A percentile compares a stretch with the other conserved stretches of the same genome.
These are phyloP conservation scores for Timema cristinae DNA, from an alignment of 2,888 invertebrate species.

Conservation along the genomic window DNA sequence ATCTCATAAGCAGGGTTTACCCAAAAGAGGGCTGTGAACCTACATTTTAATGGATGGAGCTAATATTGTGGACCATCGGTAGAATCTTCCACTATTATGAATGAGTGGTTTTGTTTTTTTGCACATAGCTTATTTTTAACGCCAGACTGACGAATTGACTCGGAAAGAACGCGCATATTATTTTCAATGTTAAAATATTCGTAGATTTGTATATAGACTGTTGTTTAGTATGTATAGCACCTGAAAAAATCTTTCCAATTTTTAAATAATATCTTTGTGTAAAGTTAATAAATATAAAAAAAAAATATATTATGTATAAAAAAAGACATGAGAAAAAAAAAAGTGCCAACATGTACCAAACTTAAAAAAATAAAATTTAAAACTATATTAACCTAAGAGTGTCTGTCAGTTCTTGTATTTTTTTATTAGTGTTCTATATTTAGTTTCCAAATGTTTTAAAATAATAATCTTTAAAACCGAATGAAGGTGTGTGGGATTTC, in stretches of 20 bases:
- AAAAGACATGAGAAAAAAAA: no score
- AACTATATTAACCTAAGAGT: constrained; percentile 22
- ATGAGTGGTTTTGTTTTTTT: neutral
- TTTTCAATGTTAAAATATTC: constrained; percentile 8
- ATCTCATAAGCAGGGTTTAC: constrained; percentile 27
- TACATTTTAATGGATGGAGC: constrained; percentile 6
- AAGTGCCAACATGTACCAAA: constrained; percentile 28
- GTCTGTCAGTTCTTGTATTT: neutral
- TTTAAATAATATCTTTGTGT: constrained; percentile 28
- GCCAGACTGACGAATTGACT: no score
- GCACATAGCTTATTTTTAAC: no score
- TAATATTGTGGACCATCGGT: constrained; percentile 12
- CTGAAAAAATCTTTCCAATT: constrained; percentile 21
- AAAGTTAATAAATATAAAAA: constrained; percentile 24
- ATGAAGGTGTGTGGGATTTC: no score
- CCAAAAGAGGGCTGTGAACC: constrained; percentile 28
- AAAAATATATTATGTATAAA: constrained; percentile 7
- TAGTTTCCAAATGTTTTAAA: neutral
- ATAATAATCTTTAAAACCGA: no score
- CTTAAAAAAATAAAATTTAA: constrained; percentile 26
- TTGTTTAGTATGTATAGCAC: constrained; percentile 14
- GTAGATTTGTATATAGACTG: constrained; percentile 4
- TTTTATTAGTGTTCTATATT: neutral
- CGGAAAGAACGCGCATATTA: no score
- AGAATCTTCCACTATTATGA: no score